These are phyloP conservation scores for Streptopelia turtur DNA, from an alignment of 2,797 vertebrate species.

Conservation along the genomic window DNA sequence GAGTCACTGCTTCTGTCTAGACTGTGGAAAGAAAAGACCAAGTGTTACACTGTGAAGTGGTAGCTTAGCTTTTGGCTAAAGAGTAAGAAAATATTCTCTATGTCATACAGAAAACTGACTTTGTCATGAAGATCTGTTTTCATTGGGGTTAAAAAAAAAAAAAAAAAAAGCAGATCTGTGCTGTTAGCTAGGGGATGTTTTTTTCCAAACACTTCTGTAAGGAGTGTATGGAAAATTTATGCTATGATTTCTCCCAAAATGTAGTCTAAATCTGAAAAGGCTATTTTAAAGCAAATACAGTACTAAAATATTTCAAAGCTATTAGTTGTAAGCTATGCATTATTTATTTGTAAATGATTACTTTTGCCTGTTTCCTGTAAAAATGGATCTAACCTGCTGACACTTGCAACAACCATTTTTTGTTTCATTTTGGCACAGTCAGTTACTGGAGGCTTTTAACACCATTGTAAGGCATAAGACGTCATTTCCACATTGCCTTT, in stretches of 20 bases:
- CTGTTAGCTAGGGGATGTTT: not conserved
- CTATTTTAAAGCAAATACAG: not conserved
- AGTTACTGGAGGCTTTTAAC: not conserved
- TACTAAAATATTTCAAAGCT: not conserved
- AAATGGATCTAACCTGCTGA: constrained; percentile 24
- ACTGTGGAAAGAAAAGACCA: constrained; percentile 21
- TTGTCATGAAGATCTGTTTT: constrained; percentile 34
- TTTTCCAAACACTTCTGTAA: not conserved
- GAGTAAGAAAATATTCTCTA: not conserved
- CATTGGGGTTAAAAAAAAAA: not conserved
- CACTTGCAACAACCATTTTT: not conserved
- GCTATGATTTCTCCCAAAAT: not conserved
- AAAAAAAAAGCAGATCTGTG: not conserved
- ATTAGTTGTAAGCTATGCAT: not conserved
- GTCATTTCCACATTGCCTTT: not conserved
- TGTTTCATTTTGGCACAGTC: constrained; percentile 17
- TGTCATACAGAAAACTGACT: not conserved
- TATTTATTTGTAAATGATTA: constrained; percentile 31
- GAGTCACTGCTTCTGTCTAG: constrained; percentile 17
- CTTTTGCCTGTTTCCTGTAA: constrained; percentile 29
- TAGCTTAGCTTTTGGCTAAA: constrained; percentile 4
- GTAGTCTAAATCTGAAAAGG: not conserved
- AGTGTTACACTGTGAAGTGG: not conserved
- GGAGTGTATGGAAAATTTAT: not conserved
- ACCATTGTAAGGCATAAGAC: not conserved